Evolutionary conservation across 2,797 vertebrate species (phyloP).

Genomic region (Leptatherina wallacei): DNA sequence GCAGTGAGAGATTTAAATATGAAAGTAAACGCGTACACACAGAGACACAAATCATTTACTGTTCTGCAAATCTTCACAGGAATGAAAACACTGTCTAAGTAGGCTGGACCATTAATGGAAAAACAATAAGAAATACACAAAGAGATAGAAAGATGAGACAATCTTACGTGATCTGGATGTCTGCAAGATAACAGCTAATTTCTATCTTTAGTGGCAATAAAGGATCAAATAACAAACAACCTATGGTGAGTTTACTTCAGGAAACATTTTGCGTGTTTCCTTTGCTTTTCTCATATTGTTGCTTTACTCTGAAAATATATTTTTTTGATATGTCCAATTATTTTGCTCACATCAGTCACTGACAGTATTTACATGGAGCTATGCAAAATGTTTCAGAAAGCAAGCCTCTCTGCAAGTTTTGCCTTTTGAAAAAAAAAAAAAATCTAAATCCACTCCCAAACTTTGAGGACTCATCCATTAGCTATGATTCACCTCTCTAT

Average conservation of each 20-base stretch:
- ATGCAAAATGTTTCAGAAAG: background rate
- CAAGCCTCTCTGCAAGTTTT: background rate
- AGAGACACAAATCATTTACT: background rate
- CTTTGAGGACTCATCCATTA: too few relatives aligned
- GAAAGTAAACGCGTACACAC: slow-evolving; percentile 15
- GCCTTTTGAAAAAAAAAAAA: background rate
- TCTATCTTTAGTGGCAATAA: background rate
- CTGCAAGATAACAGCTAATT: slow-evolving; percentile 33
- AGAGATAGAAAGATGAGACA: slow-evolving; percentile 32
- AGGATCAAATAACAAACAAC: background rate
- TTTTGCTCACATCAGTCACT: background rate
- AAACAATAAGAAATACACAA: slow-evolving; percentile 9
- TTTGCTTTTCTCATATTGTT: background rate
- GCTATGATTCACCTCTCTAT: background rate
- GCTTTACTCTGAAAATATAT: background rate
- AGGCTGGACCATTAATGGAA: background rate
- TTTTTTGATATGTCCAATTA: background rate
- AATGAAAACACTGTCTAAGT: slow-evolving; percentile 33
- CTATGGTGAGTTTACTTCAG: background rate
- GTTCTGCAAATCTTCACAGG: slow-evolving; percentile 22
- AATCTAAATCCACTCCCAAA: background rate
- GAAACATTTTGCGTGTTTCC: background rate
- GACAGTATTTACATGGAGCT: slow-evolving; percentile 8
- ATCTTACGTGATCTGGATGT: slow-evolving; percentile 32
- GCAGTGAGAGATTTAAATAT: slow-evolving; percentile 5